Evolutionary conservation across 1,140 invertebrate genomes (phyloP).

Genomic region (Scaptomyza montana): DNA sequence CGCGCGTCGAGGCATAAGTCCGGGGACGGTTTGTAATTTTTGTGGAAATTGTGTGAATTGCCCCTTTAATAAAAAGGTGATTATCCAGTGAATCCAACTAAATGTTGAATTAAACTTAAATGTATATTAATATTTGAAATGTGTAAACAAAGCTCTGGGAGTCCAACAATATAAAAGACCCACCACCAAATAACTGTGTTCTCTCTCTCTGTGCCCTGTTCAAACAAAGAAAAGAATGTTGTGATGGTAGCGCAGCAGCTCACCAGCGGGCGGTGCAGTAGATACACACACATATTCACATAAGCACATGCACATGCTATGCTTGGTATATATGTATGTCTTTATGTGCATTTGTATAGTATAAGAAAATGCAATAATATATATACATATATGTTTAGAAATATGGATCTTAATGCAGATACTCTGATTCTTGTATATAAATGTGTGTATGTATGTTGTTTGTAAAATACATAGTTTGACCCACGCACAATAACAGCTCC

Average conservation of each 20-base stretch:
- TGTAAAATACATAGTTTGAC: conserved; percentile 11
- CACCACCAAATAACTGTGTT: conserved; percentile 22
- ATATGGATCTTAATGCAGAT: not conserved
- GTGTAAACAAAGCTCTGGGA: conserved; percentile 14
- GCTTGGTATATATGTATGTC: conserved; percentile 6
- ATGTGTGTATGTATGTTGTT: not conserved
- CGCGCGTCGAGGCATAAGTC: conserved; percentile 32
- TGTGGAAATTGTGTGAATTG: conserved; percentile 26
- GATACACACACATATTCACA: conserved; percentile 41
- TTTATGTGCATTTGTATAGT: not conserved
- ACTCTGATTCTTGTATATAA: not conserved
- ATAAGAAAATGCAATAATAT: conserved; percentile 8
- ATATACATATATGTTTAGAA: not conserved
- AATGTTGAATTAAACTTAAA: conserved; percentile 42
- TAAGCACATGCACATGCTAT: conserved; percentile 22
- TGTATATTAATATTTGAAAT: not conserved
- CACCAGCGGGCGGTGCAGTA: conserved; percentile 45
- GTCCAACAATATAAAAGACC: conserved; percentile 1
- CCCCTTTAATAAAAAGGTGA: conserved; percentile 38
- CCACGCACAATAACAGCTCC: conserved; percentile 35
- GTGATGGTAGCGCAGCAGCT: conserved; percentile 29
- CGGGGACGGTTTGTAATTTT: conserved; percentile 9
- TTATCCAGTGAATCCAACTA: conserved; percentile 16
- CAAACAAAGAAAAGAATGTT: conserved; percentile 59
- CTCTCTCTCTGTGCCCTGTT: conserved; percentile 11